Base-by-base conservation (phyloP, 1,140 invertebrate species). In the Pogonomyrmex californicus region DNA sequence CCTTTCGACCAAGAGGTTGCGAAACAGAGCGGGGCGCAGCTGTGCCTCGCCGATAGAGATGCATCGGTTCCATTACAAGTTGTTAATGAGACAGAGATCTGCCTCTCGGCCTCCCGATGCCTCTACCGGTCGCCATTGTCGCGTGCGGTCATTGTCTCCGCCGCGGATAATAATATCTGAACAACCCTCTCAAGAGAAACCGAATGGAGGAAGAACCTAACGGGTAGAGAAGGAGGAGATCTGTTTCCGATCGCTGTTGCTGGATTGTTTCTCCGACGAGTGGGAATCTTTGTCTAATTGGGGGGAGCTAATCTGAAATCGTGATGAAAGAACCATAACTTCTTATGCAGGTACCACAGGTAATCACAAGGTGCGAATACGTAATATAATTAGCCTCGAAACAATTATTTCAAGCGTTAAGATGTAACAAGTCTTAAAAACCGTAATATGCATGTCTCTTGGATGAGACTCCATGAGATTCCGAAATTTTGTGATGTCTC, bases 21-120 rank as follows among this genome's bases (percentile, higher is more conserved):
- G 68, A 47, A 82, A 36, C 51, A 58, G 49, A 49, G 49, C 7
- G 14, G 66, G 30, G 54, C 62, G 54, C 68, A 58, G 79, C 79
- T 83, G 79, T 62, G 54, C 41, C 36, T 73, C 85, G 54, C 77
- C 78, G 77, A 71, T 62, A 81, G 79, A 83, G 68, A 75, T 75
- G 79, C 56, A 83, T 83, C 79, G 79, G 79, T 83, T 92, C 91
- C 91, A 92, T 90, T 90, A 87, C 87, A 92, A 90, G 70, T 89
- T 92, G 86, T 91, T 92, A 92, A 92, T 92, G 91, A 92, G 91
- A 92, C 85, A 86, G 88, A 90, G 88, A 90, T 90, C 87, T 89
- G 86, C 87, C 75, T 60, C 85, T 63, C 82, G 56, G 60, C 85
- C 63, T 79, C 60, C 68, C 76, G 49, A 85, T 90, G 78, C 79